Evolutionary conservation across 1,140 invertebrate species (phyloP), one percentile per base, ranked within the genome.

Genomic region (Bombus pyrosoma): DNA sequence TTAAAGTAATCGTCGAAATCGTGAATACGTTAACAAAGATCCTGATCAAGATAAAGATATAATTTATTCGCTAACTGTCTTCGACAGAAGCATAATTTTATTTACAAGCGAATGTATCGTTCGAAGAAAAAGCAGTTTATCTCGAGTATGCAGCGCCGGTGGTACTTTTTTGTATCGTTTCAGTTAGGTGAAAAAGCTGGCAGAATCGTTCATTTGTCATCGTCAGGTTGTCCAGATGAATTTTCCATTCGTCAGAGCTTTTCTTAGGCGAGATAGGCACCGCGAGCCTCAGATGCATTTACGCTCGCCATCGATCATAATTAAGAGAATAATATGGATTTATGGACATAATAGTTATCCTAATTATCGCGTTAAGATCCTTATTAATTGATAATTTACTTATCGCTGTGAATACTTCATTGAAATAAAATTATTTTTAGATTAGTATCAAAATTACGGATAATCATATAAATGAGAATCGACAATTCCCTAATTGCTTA

Each of bases 151-250:
- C 59, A 13, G 59, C 22, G 28, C 59, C n/a, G 41, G n/a, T 75
- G 18, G 43, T 28, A 4, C 28, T 13, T n/a, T n/a, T 28, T 62
- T 62, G 69, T 59, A 73, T 76, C 83, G 64, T 62, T 41, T 10
- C 59, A 13, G 28, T 8, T 18, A 25, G 59, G 15, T 64, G 59
- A 41, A 78, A 78, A 64, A 64, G 28, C 18, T 69, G 86, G 47
- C 71, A 77, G 86, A 86, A 86, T 87, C 81, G 87, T 77, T 53
- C 86, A 86, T 89, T 88, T 83, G 88, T 89, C 78, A 88, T 79
- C 87, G 74, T 89, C 82, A 86, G 41, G 37, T 37, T 64, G 59
- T 39, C 53, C 43, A 53, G 83, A 87, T 69, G 86, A 82, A 84
- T 88, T 87, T 88, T 87, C 83, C 79, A 76, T 85, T 85, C 75